Conservation (phyloP, 2,888 invertebrate species). For the Sarcophaga rosellei region DNA sequence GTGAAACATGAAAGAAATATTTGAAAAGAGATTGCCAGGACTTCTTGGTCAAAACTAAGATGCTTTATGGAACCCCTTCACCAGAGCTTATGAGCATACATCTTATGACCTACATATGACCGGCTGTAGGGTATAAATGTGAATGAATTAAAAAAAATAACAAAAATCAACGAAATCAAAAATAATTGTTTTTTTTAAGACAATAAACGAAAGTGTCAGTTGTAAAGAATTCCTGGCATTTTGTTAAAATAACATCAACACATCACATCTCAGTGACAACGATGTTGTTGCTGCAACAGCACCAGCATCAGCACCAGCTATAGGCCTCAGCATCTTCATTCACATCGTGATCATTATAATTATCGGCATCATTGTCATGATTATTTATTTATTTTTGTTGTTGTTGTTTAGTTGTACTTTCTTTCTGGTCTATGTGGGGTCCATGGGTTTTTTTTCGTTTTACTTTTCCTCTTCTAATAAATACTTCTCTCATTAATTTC, state of each 20-base stretch:
- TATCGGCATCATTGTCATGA: conserved; percentile 17
- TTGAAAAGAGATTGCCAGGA: no score
- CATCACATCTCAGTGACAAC: neutral
- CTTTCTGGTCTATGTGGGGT: conserved; percentile 56
- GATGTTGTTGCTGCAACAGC: neutral
- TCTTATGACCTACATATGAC: no score
- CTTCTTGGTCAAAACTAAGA: no score
- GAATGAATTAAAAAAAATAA: conserved; percentile 4
- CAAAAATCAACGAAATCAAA: conserved; percentile 20
- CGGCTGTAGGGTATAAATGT: no score
- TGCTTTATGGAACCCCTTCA: no score
- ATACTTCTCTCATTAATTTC: conserved; percentile 26
- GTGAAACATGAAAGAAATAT: no score
- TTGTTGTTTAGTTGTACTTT: conserved; percentile 18
- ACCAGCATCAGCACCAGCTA: neutral
- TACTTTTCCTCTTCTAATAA: neutral
- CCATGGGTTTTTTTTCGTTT: conserved; percentile 3
- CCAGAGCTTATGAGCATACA: no score
- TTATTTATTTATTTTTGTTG: conserved; percentile 6
- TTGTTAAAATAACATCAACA: conserved; percentile 38
- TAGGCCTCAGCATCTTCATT: conserved; percentile 1
- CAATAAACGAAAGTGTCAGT: conserved; percentile 62
- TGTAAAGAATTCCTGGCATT: conserved; percentile 64
- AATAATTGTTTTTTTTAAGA: neutral
- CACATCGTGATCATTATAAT: conserved; percentile 18